Conservation (phyloP, 2,888 invertebrate genomes). For the Idaea straminata region DNA sequence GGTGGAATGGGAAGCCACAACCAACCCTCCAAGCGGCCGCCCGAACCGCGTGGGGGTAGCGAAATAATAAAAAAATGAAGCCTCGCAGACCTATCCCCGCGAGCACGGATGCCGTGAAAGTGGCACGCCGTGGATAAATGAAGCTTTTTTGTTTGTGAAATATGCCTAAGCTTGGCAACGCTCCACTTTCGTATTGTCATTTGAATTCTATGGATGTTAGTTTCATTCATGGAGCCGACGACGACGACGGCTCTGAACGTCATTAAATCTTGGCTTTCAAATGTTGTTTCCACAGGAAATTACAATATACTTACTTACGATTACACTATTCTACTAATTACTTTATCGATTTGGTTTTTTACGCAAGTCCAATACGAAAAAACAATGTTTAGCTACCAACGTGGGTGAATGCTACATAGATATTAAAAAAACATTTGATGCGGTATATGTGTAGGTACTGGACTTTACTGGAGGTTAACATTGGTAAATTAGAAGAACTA, state of each 20-base stretch:
- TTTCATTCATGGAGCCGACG: constrained; percentile 56
- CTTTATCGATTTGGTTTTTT: background rate
- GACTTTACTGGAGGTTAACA: background rate
- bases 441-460: background rate
- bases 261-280: constrained; percentile 58
- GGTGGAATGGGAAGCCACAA: constrained; percentile 53
- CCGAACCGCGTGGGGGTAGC: constrained; percentile 50
- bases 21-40: constrained; percentile 43
- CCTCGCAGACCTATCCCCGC: constrained; percentile 64
- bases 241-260: constrained; percentile 56
- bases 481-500: background rate
- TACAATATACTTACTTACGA: constrained; percentile 8
- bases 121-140: constrained; percentile 78
- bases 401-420: background rate
- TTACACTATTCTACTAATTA: background rate
- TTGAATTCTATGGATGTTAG: constrained; percentile 72
- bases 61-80: constrained; percentile 74
- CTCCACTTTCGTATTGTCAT: constrained; percentile 73
- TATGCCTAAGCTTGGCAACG: constrained; percentile 71
- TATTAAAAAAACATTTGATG: background rate
- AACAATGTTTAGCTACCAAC: background rate
- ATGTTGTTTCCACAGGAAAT: constrained; percentile 29
- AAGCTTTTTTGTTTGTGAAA: constrained; percentile 76
- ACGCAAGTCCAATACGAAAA: background rate
- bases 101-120: constrained; percentile 78